These are phyloP conservation scores for Nematopogon swammerdamellus DNA, from an alignment of 2,888 invertebrate genomes.

Conservation along the genomic window DNA sequence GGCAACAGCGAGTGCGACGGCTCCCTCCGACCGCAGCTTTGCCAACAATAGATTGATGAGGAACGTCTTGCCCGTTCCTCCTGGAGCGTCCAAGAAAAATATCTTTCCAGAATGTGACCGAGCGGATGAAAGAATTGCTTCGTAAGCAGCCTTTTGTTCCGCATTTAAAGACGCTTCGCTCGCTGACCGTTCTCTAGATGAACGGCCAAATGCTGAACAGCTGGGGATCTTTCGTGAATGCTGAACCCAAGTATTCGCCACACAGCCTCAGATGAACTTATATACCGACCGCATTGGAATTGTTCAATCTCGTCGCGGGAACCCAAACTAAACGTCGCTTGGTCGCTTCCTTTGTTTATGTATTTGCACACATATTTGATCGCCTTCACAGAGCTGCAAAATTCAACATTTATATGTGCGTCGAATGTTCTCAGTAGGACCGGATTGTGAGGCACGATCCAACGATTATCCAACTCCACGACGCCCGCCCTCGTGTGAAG, in stretches of 20 bases:
- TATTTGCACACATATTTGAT: background rate
- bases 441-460: constrained; percentile 4
- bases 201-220: constrained; percentile 8
- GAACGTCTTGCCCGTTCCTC: background rate
- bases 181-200: constrained; percentile 10
- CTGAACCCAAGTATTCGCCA: constrained; percentile 9
- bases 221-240: constrained; percentile 8
- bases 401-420: background rate
- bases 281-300: constrained; percentile 2
- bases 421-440: constrained; percentile 6
- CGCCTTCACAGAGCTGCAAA: background rate
- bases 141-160: constrained; percentile 3
- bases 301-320: background rate
- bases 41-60: background rate
- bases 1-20: constrained; percentile 4
- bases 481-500: background rate
- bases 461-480: constrained; percentile 4
- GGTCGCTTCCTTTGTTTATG: background rate
- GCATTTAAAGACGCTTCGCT: background rate
- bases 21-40: background rate
- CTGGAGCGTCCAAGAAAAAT: constrained; percentile 10
- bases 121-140: background rate
- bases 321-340: background rate
- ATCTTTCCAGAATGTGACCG: constrained; percentile 8
- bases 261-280: constrained; percentile 7